phyloP scores from a whole-genome alignment of 1,140 invertebrate genomes.

The Penaeus indicus region DNA sequence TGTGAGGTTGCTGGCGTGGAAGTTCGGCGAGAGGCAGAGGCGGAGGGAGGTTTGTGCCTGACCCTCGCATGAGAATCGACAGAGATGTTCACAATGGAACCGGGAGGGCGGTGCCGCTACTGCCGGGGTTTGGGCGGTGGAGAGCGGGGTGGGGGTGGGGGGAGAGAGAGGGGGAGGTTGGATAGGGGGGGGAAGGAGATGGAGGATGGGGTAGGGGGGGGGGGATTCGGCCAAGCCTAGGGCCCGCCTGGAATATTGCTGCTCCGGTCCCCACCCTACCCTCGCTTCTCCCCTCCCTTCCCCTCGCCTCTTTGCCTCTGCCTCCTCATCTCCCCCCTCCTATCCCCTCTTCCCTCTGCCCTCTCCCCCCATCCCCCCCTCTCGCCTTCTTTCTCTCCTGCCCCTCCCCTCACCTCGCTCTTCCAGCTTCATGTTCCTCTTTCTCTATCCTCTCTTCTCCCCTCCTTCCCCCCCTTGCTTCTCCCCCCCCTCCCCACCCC shows the following conservation, averaged over 20 bases:
- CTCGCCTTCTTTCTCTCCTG: not conserved
- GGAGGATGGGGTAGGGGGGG: not conserved
- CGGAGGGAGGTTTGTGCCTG: too few species aligned
- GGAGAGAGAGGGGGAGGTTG: not conserved
- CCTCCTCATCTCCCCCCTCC: not conserved
- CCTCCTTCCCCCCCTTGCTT: not conserved
- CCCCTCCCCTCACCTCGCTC: not conserved
- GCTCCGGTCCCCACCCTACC: not conserved
- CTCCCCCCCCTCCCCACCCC: not conserved
- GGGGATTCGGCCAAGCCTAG: too few species aligned
- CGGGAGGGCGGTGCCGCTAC: too few species aligned
- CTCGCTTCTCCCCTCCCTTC: not conserved
- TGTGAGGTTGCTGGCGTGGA: too few species aligned
- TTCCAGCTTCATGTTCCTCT: not conserved
- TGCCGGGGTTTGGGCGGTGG: not conserved
- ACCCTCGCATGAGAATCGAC: too few species aligned
- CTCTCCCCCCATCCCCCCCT: not conserved
- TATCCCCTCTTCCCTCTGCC: not conserved
- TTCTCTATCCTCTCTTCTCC: not conserved
- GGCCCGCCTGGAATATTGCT: not conserved
- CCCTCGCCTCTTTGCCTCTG: not conserved
- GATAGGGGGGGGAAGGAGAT: not conserved
- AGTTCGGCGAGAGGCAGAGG: too few species aligned
- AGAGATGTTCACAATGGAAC: too few species aligned
- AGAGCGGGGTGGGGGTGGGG: not conserved